These are phyloP conservation scores for Ricordea florida DNA, from an alignment of 92 coral and sea anemone genomes.

Conservation along the genomic window DNA sequence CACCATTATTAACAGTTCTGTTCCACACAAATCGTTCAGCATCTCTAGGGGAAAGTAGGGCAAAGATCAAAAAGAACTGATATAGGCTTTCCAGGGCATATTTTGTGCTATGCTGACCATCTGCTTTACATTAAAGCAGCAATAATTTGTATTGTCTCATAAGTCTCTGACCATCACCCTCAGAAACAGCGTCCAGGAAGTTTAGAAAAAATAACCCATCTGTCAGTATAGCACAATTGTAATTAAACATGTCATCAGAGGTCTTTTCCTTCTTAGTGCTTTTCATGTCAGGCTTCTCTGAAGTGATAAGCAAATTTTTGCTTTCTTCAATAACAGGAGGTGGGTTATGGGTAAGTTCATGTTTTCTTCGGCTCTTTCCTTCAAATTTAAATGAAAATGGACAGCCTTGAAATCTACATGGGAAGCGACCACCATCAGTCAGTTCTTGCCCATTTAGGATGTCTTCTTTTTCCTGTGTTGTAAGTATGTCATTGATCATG, in stretches of 20 bases:
- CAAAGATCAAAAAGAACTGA: conserved; percentile 51
- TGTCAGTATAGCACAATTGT: conserved; percentile 59
- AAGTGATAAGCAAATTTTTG: not conserved
- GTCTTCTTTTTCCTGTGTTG: conserved; percentile 46
- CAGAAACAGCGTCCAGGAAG: conserved; percentile 56
- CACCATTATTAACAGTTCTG: conserved; percentile 58
- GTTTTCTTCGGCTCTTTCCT: conserved; percentile 59
- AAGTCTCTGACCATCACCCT: conserved; percentile 66
- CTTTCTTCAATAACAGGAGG: conserved; percentile 30
- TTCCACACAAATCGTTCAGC: conserved; percentile 61
- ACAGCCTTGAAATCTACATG: conserved; percentile 68
- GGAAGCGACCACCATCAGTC: conserved; percentile 59
- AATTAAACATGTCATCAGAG: conserved; percentile 43
- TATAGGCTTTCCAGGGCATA: conserved; percentile 70
- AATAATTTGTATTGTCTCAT: conserved; percentile 67
- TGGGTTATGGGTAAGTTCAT: conserved; percentile 64
- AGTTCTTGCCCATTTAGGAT: conserved; percentile 12
- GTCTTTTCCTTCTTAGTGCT: not conserved
- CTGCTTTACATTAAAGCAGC: conserved; percentile 62
- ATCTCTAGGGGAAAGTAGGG: conserved; percentile 57
- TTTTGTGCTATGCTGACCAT: conserved; percentile 50
- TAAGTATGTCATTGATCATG: conserved; percentile 18
- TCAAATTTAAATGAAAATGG: conserved; percentile 42
- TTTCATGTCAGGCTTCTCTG: conserved; percentile 3
- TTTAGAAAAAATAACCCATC: conserved; percentile 54